A percentile compares a stretch with the other conserved stretches of the same genome.
These are phyloP conservation scores for human (Homo sapiens) DNA, from an alignment of 2,113 vertebrate species.

Conservation along the genomic window DNA sequence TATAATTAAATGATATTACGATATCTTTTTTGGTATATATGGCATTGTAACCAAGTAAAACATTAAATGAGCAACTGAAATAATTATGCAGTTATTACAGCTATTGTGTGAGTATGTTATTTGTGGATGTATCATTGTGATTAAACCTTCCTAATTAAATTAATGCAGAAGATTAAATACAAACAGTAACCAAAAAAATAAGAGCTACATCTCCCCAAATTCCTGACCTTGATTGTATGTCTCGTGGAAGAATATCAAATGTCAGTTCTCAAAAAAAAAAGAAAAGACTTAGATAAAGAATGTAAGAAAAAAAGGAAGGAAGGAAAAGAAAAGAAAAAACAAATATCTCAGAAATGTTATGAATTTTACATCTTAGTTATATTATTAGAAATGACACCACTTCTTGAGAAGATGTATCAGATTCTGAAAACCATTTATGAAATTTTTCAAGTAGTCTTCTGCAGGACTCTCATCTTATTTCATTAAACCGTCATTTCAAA, in stretches of 20 bases:
- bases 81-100: not conserved
- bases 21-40: not conserved
- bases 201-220: not conserved
- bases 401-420: not conserved
- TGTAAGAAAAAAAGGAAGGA: not conserved
- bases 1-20: not conserved
- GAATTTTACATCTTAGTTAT: not conserved
- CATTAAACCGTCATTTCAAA: not conserved
- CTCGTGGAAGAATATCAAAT: not conserved
- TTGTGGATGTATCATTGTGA: not conserved
- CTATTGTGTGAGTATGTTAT: not conserved
- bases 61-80: not conserved
- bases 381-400: not conserved
- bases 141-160: not conserved
- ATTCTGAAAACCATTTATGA: not conserved
- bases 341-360: not conserved
- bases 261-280: not conserved
- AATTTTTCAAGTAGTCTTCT: not conserved
- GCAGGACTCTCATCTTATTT: not conserved
- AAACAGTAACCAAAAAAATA: not conserved
- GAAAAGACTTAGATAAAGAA: not conserved
- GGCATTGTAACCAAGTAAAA: not conserved
- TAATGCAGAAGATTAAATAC: constrained; percentile 10
- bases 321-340: not conserved
- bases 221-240: not conserved